Evolutionary conservation across 2,797 vertebrate genomes (phyloP).

Genomic region (Thamnophis elegans): DNA sequence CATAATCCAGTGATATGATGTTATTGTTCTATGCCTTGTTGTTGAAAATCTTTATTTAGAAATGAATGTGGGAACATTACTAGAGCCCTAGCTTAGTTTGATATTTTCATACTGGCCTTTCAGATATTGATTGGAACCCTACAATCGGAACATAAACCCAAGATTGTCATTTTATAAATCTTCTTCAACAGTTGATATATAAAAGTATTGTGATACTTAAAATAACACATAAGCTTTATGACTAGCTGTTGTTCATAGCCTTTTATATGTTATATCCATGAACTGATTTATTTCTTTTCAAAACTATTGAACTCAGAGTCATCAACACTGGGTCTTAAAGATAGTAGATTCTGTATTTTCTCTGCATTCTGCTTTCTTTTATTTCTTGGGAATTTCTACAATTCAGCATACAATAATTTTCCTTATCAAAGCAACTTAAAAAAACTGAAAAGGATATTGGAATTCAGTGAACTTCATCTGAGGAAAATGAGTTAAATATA

Average conservation of each 20-base stretch:
- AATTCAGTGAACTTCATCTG: neutral
- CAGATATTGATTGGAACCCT: neutral
- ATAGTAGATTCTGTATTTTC: neutral
- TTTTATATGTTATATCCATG: neutral
- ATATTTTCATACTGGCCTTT: neutral
- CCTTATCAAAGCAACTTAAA: neutral
- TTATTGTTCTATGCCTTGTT: neutral
- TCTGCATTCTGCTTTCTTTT: neutral
- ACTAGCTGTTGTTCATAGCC: neutral
- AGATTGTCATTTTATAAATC: neutral
- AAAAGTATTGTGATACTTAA: neutral
- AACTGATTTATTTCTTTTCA: neutral
- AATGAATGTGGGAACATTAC: neutral
- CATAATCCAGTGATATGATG: neutral
- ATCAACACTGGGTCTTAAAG: neutral
- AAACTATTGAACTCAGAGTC: neutral
- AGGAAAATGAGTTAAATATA: neutral
- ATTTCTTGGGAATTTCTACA: neutral
- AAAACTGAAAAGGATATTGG: neutral
- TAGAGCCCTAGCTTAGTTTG: neutral
- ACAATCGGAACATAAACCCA: neutral
- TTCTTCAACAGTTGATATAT: neutral
- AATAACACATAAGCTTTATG: neutral
- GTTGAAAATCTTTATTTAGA: neutral
- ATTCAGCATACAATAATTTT: neutral